Conservation (phyloP, 2,797 vertebrate species). For the Macropus fuliginosus region DNA sequence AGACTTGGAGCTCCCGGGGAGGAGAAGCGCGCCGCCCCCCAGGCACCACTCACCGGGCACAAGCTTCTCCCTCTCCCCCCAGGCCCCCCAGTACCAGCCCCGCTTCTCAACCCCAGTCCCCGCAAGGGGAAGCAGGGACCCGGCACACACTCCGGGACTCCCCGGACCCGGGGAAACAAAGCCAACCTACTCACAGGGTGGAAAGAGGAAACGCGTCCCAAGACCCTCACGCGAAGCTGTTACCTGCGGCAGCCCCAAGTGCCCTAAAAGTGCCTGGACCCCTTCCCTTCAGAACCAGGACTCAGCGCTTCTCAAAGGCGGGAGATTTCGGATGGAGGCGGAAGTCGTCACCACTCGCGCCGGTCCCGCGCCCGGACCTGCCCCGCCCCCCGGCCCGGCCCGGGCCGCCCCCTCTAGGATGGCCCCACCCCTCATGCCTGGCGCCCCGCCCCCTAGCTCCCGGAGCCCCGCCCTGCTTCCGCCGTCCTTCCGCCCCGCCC, state of each 20-base stretch:
- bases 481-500: too few species aligned
- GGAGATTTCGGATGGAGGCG: slow-evolving; percentile 61
- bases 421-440: background rate
- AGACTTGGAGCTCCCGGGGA: background rate
- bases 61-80: background rate
- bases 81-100: background rate
- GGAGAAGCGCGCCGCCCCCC: background rate
- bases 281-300: accelerated
- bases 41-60: background rate
- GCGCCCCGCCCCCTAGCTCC: background rate
- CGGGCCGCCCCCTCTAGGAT: background rate
- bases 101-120: background rate
- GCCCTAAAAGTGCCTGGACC: accelerated
- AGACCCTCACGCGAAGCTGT: background rate
- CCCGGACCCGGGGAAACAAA: background rate
- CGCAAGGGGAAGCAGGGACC: background rate
- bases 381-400: background rate
- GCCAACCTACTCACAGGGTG: background rate
- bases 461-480: background rate
- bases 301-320: slow-evolving; percentile 39
- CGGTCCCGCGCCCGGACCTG: background rate
- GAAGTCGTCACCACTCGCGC: slow-evolving; percentile 53
- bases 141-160: background rate
- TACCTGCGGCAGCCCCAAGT: background rate
- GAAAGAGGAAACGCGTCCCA: background rate